Evolutionary conservation across 2,113 vertebrate genomes (phyloP), one percentile per base, ranked within the genome.

Genomic region (Ctenomys sociabilis): DNA sequence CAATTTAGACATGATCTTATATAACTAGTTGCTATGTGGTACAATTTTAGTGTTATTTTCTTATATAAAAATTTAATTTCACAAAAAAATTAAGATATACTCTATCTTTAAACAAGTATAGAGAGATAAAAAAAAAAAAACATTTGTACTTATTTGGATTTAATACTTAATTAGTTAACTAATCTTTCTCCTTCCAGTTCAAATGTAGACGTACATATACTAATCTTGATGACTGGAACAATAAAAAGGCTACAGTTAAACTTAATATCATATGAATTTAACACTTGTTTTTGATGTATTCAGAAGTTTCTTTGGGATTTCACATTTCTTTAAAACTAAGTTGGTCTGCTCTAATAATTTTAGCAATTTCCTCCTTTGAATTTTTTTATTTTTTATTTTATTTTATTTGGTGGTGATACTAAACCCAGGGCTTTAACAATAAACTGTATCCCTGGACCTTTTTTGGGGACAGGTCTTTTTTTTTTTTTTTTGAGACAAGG

Each of bases 1-100:
- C 24, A 49, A n/a, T 89, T 68, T 68, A 91, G 54, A 28, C 85
- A 90, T 83, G 82, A 90, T 90, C 19, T 77, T 81, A 85, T 7
- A 85, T 35, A 95, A 96, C 85, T 81, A 54, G 92, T 37, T 40
- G 85, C 17, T 77, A 91, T n/a, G 64, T 57, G 32, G 17, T 68
- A 88, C 13, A 83, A 57, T 52, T 88, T 52, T 21, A 89, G 54
- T 87, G 16, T 14, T 83, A 8, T 87, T 89, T 92, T 78, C 17
- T 95, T 68, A 93, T 22, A 85, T 87, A 82, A 94, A 81, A 78
- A 95, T 73, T 90, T 90, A 89, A 90, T 84, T 85, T 95, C 88
- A 97, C 49, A 63, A 75, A 97, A 90, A 96, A 94, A 40, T 85
- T 92, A 80, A 82, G 85, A 96, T 68, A 81, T 40, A 59, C 26